These are phyloP conservation scores for Chloebia gouldiae DNA, from an alignment of 2,113 vertebrate genomes.

Conservation along the genomic window DNA sequence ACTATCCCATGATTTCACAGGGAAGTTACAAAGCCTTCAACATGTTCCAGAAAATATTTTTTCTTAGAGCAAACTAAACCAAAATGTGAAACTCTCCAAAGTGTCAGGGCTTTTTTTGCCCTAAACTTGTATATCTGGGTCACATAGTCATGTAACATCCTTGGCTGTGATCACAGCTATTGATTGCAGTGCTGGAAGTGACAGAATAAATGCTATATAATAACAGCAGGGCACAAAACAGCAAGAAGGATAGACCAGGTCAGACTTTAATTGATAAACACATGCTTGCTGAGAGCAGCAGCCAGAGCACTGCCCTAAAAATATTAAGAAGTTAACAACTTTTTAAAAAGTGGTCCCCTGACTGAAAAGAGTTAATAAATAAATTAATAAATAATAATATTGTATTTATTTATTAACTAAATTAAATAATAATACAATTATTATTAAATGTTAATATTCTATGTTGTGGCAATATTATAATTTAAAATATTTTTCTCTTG, in stretches of 20 bases:
- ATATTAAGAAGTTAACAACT: background rate
- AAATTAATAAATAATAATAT: too few relatives aligned
- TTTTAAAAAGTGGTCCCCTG: background rate
- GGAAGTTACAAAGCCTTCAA: background rate
- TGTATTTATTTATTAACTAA: too few relatives aligned
- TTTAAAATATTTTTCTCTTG: background rate
- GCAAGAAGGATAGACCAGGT: background rate
- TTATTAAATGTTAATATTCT: background rate
- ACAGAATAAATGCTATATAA: background rate
- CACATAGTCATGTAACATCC: slow-evolving; percentile 1
- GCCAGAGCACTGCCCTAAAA: background rate
- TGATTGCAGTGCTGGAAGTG: slow-evolving; percentile 18
- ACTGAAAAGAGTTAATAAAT: background rate
- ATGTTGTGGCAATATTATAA: background rate
- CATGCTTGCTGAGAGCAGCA: background rate
- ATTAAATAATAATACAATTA: background rate
- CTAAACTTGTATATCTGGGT: slow-evolving; percentile 22
- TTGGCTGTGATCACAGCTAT: slow-evolving; percentile 40
- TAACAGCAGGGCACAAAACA: background rate
- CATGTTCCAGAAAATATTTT: background rate
- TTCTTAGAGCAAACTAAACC: background rate
- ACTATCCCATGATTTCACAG: background rate
- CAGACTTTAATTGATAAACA: background rate
- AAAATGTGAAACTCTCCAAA: background rate
- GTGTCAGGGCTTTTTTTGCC: background rate